Evolutionary conservation across 1,140 invertebrate genomes (phyloP), one percentile per base, ranked within the genome.

Genomic region (Leptestheria dahalacensis): DNA sequence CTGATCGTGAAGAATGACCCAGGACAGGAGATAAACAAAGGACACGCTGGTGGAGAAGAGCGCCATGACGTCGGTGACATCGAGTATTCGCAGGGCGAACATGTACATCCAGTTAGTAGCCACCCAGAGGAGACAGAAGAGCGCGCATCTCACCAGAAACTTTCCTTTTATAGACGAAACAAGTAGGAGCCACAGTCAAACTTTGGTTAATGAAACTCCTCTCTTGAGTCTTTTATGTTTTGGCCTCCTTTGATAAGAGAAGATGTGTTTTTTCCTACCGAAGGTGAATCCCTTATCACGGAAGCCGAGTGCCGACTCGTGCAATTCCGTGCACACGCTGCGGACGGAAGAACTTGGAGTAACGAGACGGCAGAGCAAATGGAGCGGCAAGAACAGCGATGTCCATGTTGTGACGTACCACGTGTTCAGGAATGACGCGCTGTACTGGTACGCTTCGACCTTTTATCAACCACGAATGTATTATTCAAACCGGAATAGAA

Each of bases 351-450:
- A 26, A 33, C 60, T 47, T 1, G 57, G 26, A 62, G 77, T 80
- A 47, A 79, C 78, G 20, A 83, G 71, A 69, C 81, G 80, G 63
- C 80, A 83, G 52, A 89, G 71, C 50, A 91, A 77, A 71, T 92
- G 94, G 48, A 93, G 75, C 11, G 91, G 91, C 70, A 92, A 92
- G 71, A 93, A 93, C 9, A 94, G 73, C 62, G 91, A 80, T 10
- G 88, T 85, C 82, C 87, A 94, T 68, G 90, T 86, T n/a, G 89
- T 93, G 69, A 85, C 88, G 69, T 93, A 91, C 89, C 91, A 96
- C 15, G 90, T 90, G 11, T 89, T 91, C 70, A 94, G 90, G 72
- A 94, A 93, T 53, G 91, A 88, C 25, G 90, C 90, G 72, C 88
- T 85, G 73, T 87, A 90, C 18, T 77, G 73, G 62, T 77, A 73